Evolutionary conservation across 2,888 invertebrate genomes (phyloP), one percentile per base, ranked within the genome.

Genomic region (Lissocephala sabroskyi): DNA sequence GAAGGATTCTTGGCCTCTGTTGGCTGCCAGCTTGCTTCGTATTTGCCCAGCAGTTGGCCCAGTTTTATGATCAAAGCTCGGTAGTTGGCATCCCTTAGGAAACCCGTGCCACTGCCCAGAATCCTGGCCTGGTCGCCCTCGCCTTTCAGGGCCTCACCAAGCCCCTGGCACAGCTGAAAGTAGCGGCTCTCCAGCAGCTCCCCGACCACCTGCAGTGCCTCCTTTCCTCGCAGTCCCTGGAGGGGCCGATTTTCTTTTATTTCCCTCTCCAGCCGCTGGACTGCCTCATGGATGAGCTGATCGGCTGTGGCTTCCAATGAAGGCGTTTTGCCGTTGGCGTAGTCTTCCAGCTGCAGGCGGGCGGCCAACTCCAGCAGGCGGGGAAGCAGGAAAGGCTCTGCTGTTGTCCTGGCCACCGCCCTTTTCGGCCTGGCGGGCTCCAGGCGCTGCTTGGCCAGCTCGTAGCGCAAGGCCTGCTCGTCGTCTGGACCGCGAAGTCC

Each of bases 21-120:
- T 23, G 2, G 9, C 5, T 2, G 14, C 0, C 7, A 14, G 1
- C 23, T 10, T 1, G 2, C 9, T 54, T 88, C 87, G 86, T 89
- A 91, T 41, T 83, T 75, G 9, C 83, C 79, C 86, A 90, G 89
- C 35, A 90, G 82, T 26, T 85, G 78, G 19, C 87, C 77, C 51
- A 90, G 86, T 71, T 89, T 88, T 63, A 88, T 88, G 13, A 92
- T 82, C 61, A 88, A 87, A 78, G 41, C 13, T 3, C 89, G 92
- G 86, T 91, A 91, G 11, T 90, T 86, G 11, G 92, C 92, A 75
- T 92, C 92, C 54, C 91, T 88, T 28, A 91, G 85, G 49, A 62
- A 66, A 35, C 14, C 6, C 2, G 30, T 32, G 30, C 11, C 30
- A 5, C 5, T 32, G 30, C 30, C n/a, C n/a, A 32, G 30, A 11